phyloP scores from a whole-genome alignment of 2,797 vertebrate genomes.

The Chaunax sp. region DNA sequence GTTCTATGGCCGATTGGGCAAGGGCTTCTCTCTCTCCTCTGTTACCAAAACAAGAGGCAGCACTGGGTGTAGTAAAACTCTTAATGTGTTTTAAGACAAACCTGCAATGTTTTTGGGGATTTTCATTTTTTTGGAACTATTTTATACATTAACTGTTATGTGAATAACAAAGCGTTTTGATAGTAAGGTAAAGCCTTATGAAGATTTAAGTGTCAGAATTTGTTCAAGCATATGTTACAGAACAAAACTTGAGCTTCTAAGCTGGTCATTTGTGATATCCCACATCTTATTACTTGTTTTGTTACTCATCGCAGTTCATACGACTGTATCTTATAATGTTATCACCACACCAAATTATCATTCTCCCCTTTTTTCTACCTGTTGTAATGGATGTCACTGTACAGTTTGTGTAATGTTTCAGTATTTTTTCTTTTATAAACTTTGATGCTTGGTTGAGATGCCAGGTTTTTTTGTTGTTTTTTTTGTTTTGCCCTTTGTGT shows the following conservation, averaged over 20 bases:
- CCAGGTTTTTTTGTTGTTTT: conserved; percentile 74
- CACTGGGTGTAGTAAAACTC: conserved; percentile 74
- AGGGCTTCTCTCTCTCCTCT: conserved; percentile 83
- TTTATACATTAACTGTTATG: conserved; percentile 76
- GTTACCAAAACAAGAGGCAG: conserved; percentile 84
- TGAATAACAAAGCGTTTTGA: conserved; percentile 81
- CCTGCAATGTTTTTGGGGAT: conserved; percentile 63
- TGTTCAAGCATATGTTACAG: conserved; percentile 78
- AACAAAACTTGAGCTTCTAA: conserved; percentile 76
- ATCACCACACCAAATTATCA: conserved; percentile 84
- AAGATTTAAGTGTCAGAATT: conserved; percentile 76
- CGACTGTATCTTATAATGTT: conserved; percentile 81
- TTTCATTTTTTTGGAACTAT: conserved; percentile 71
- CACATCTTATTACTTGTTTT: conserved; percentile 75
- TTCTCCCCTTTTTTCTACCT: conserved; percentile 81
- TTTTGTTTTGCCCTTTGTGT: conserved; percentile 79
- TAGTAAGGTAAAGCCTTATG: conserved; percentile 82
- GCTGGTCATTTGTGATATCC: conserved; percentile 73
- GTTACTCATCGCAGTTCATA: conserved; percentile 80
- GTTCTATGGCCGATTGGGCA: conserved; percentile 77
- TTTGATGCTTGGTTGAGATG: conserved; percentile 74
- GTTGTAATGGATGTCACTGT: conserved; percentile 89
- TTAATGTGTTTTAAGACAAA: conserved; percentile 72
- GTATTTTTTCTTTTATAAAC: conserved; percentile 83
- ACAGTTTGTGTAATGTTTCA: conserved; percentile 90